Evolutionary conservation across 1,140 invertebrate genomes (phyloP).

Genomic region (Drosophila albomicans): DNA sequence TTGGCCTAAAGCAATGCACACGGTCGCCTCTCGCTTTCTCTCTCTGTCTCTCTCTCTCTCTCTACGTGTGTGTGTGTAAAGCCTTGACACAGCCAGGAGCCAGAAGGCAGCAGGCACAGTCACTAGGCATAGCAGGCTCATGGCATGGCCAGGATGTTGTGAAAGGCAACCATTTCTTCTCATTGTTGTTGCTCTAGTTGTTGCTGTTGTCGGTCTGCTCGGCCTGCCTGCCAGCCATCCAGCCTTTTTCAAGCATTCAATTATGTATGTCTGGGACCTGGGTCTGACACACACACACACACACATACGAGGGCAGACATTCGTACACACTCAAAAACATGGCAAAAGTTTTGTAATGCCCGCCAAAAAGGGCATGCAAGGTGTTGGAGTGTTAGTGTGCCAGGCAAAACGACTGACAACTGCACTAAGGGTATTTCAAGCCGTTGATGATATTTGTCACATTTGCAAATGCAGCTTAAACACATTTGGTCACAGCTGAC

Average conservation of each 20-base stretch:
- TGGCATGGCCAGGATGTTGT: slow-evolving; percentile 70
- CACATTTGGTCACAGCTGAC: not conserved
- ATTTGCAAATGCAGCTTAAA: not conserved
- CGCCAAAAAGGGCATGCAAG: slow-evolving; percentile 75
- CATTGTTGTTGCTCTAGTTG: slow-evolving; percentile 36
- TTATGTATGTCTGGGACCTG: slow-evolving; percentile 82
- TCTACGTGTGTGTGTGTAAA: not conserved
- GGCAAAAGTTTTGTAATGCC: slow-evolving; percentile 82
- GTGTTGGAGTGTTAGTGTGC: slow-evolving; percentile 75
- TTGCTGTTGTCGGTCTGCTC: slow-evolving; percentile 36
- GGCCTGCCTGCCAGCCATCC: slow-evolving; percentile 54
- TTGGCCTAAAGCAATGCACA: slow-evolving; percentile 81
- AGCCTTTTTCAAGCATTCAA: slow-evolving; percentile 83
- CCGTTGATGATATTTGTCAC: slow-evolving; percentile 28
- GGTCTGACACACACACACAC: slow-evolving; percentile 72
- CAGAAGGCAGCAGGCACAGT: slow-evolving; percentile 36
- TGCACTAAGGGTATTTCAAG: slow-evolving; percentile 40
- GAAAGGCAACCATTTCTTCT: slow-evolving; percentile 55
- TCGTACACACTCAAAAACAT: slow-evolving; percentile 60
- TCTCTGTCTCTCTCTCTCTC: no score
- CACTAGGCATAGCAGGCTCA: slow-evolving; percentile 54
- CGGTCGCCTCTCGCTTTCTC: slow-evolving; percentile 40
- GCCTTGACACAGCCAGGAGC: slow-evolving; percentile 21
- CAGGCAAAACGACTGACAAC: slow-evolving; percentile 48
- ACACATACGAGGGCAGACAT: slow-evolving; percentile 22